Evolutionary conservation across 2,888 invertebrate species (phyloP), one percentile per base, ranked within the genome.

Genomic region (Apotomis turbidana): DNA sequence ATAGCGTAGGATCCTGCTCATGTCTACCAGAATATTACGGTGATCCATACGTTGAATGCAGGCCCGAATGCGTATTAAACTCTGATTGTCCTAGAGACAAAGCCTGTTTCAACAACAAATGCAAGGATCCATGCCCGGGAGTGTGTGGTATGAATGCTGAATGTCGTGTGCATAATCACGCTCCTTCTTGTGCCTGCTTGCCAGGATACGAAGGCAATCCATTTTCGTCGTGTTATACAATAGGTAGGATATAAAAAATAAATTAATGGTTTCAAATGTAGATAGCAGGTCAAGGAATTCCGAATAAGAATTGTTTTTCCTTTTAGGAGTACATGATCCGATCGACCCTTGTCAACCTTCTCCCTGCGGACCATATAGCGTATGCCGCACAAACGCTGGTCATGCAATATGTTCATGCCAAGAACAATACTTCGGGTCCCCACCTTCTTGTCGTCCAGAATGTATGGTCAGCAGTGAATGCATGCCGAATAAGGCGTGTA

Each of bases 41-140:
- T 67, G 97, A 97, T 91, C 97, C 97, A 2, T 97, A 97, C 81
- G 93, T 96, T 58, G 96, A 97, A 82, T 98, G 98, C 87, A 94
- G 97, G 83, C 97, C 97, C 41, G 97, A 98, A 94, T 98, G 98
- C 86, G 95, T 97, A n/a, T 95, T 96, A 78, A 97, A 97, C 86
- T 95, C 96, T 8, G 97, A 98, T 81, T 98, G 98, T 88, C 94
- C 95, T 5, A 94, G 94, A 81, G 95, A 95, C 77, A 96, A 95
- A 88, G 96, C 97, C 41, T 98, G 98, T 83, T 94, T 96, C 66
- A 97, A 97, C 83, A 97, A 97, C 88, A 97, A 97, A 93, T 98
- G 98, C 85, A 94, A 94, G 81, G 96, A 97, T 90, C 97, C 97
- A 27, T 98, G 97, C 83, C 94, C 95, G 44, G 97, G 97, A 78